Evolutionary conservation across 2,113 vertebrate genomes (phyloP).

Genomic region (Odontophorus gujanensis): DNA sequence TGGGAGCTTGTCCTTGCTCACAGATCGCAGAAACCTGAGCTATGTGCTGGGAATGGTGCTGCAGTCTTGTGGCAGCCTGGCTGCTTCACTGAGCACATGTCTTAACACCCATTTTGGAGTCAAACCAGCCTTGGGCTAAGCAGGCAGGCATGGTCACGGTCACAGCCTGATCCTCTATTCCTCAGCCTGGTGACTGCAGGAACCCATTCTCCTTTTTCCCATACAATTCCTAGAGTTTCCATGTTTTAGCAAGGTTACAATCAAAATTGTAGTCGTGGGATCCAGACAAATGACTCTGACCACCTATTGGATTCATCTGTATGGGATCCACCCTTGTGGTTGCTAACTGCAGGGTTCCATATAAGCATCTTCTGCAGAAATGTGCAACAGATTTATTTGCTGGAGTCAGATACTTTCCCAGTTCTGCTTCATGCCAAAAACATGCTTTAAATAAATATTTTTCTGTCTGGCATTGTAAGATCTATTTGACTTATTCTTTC

Average conservation of each 20-base stretch:
- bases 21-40: background rate
- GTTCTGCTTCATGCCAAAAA: background rate
- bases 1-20: background rate
- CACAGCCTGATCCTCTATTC: background rate
- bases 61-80: background rate
- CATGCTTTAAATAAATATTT: background rate
- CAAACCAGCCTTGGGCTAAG: background rate
- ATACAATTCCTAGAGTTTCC: background rate
- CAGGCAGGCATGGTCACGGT: fast-evolving
- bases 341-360: background rate
- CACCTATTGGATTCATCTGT: background rate
- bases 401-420: background rate
- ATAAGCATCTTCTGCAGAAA: background rate
- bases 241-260: background rate
- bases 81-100: background rate
- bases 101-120: background rate
- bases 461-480: background rate
- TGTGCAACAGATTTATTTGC: background rate
- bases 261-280: background rate
- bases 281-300: background rate
- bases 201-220: background rate
- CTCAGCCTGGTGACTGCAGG: background rate
- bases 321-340: background rate
- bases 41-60: background rate
- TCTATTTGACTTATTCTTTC: background rate